Base-by-base conservation (phyloP, 1,140 invertebrate genomes). In the Hycleus phaleratus region DNA sequence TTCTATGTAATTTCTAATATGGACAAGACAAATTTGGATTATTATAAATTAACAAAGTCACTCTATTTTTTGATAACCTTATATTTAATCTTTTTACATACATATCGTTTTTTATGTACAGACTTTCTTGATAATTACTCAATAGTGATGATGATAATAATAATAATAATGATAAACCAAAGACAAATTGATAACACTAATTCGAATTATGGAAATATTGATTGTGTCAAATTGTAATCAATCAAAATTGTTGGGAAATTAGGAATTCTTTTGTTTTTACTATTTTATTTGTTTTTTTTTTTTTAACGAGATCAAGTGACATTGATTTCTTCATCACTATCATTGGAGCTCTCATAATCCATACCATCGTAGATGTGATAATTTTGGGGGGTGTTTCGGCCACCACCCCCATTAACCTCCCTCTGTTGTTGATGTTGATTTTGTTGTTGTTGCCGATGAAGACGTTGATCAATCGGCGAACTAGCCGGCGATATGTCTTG, bases 271-370 rank as follows among this genome's bases (percentile, higher is more conserved):
- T 1, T 18, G 18, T 18, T 18, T 18, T 18, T 18, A 18, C 18
- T 18, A 18, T 18, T 18, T 18, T 18, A 18, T 18, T 18, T 18
- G 12, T 18, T 18, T 18, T 18, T 18, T 18, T 18, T 18, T 18
- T 18, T 18, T 18, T 18, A 18, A 18, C 1, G 18, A 18, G 73
- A 81, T 90, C 87, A 89, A 78, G 86, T 90, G 71, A 90, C 86
- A 68, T 87, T 87, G 60, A 89, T 90, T 73, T 90, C 87, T 66
- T 90, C 87, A 64, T 88, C 85, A 53, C 84, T 84, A 25, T 87
- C 86, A 65, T 86, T 87, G 42, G 85, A 85, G 53, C 77, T 81
- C 47, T 86, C 84, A 52, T 81, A 83, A 53, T 85, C 83, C 46
- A 68, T 64, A 3, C 49, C 53, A 24, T 72, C 70, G 56, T 71